A percentile compares a stretch with the other conserved stretches of the same genome.
phyloP scores from a whole-genome alignment of 2,797 vertebrate genomes.

The Poeciliopsis presidionis region DNA sequence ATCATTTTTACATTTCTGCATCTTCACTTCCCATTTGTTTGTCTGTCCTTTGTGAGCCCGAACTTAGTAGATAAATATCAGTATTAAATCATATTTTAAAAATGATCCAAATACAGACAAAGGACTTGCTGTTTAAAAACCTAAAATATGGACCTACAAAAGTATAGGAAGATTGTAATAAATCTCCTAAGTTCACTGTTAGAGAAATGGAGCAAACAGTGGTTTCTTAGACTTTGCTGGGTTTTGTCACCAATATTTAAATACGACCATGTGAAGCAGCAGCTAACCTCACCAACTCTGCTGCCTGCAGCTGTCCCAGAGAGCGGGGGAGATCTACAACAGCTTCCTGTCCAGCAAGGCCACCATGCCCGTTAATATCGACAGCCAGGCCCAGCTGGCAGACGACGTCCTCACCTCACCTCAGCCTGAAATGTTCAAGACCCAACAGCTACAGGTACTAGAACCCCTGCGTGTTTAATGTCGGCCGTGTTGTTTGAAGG shows the following conservation, averaged over 20 bases:
- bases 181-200: neutral
- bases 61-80: neutral
- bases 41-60: neutral
- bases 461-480: neutral
- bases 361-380: slow-evolving; percentile 97
- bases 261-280: neutral
- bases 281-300: neutral
- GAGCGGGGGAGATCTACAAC: slow-evolving; percentile 96
- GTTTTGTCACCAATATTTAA: neutral
- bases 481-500: neutral
- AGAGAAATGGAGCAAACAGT: neutral
- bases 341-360: slow-evolving; percentile 97
- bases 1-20: neutral
- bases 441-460: slow-evolving; percentile 95
- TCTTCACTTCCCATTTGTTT: neutral
- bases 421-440: slow-evolving; percentile 96
- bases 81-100: neutral
- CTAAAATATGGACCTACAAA: neutral
- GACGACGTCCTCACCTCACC: slow-evolving; percentile 95
- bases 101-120: neutral
- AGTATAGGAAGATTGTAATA: neutral
- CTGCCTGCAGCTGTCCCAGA: slow-evolving; percentile 87
- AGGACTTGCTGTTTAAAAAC: neutral
- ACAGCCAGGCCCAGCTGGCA: slow-evolving; percentile 96
- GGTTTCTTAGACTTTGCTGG: neutral